These are phyloP conservation scores for Osmoderma eremita DNA, from an alignment of 2,888 invertebrate species.

Conservation along the genomic window DNA sequence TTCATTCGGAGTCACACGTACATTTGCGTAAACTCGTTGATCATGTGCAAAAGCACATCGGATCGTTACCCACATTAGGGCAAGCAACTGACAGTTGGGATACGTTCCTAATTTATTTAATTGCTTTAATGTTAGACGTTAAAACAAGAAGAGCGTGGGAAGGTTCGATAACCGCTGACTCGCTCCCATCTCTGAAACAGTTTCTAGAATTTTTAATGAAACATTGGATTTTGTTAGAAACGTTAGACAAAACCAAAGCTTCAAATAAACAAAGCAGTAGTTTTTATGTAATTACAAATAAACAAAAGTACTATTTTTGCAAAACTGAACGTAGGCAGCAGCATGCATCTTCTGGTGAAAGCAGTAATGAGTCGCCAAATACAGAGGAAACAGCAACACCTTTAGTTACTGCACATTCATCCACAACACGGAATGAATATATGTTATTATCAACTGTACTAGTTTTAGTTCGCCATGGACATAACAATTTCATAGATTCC, in stretches of 20 bases:
- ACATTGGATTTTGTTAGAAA: slow-evolving; percentile 44
- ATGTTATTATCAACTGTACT: slow-evolving; percentile 4
- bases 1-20: slow-evolving; percentile 39
- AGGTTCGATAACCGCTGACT: slow-evolving; percentile 5
- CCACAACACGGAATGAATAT: neutral
- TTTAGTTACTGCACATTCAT: slow-evolving; percentile 15
- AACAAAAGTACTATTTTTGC: slow-evolving; percentile 3
- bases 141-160: slow-evolving; percentile 48
- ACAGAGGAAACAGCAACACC: neutral
- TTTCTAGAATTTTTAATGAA: slow-evolving; percentile 45
- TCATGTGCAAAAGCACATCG: slow-evolving; percentile 46
- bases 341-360: neutral
- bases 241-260: slow-evolving; percentile 2
- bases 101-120: slow-evolving; percentile 46
- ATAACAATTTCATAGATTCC: slow-evolving; percentile 16
- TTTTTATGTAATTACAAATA: neutral
- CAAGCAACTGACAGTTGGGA: slow-evolving; percentile 49
- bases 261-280: neutral
- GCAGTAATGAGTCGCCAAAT: neutral
- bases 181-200: slow-evolving; percentile 38
- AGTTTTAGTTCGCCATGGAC: neutral
- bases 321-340: neutral
- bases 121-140: slow-evolving; percentile 46
- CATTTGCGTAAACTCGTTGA: slow-evolving; percentile 47
- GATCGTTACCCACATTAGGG: slow-evolving; percentile 47